These are phyloP conservation scores for Parthenolecanium corni DNA, from an alignment of 2,888 invertebrate genomes.

Conservation along the genomic window DNA sequence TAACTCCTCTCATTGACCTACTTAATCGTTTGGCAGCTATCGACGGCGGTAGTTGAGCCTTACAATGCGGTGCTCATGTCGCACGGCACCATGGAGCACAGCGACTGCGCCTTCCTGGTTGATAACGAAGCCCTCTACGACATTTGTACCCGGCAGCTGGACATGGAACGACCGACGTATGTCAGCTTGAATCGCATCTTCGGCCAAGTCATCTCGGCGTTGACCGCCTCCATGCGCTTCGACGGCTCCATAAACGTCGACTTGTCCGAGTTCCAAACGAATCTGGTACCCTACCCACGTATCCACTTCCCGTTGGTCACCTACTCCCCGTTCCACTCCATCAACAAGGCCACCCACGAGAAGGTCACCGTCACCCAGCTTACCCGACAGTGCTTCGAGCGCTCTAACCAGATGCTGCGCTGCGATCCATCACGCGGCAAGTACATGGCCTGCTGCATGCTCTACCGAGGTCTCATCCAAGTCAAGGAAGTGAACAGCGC, in stretches of 20 bases:
- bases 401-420: conserved; percentile 15
- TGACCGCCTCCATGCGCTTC: conserved; percentile 21
- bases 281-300: conserved; percentile 17
- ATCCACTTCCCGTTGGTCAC: conserved; percentile 22
- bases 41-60: conserved; percentile 15
- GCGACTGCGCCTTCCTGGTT: conserved; percentile 21
- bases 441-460: conserved; percentile 24
- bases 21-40: no score
- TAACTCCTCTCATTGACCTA: no score
- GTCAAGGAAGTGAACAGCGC: conserved; percentile 15
- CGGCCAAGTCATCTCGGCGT: conserved; percentile 18
- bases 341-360: conserved; percentile 17
- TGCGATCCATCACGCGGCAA: conserved; percentile 16
- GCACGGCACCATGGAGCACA: conserved; percentile 20
- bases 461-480: conserved; percentile 15
- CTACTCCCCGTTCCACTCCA: conserved; percentile 17
- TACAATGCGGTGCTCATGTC: conserved; percentile 20
- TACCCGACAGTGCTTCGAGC: conserved; percentile 13
- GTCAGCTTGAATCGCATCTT: conserved; percentile 19
- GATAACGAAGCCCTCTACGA: conserved; percentile 25
- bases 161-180: conserved; percentile 24
- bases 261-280: conserved; percentile 22
- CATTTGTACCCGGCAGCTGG: conserved; percentile 19
- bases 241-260: conserved; percentile 24
- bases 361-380: conserved; percentile 20